Evolutionary conservation across 2,888 invertebrate species (phyloP), one percentile per base, ranked within the genome.

Genomic region (Serripes groenlandicus): DNA sequence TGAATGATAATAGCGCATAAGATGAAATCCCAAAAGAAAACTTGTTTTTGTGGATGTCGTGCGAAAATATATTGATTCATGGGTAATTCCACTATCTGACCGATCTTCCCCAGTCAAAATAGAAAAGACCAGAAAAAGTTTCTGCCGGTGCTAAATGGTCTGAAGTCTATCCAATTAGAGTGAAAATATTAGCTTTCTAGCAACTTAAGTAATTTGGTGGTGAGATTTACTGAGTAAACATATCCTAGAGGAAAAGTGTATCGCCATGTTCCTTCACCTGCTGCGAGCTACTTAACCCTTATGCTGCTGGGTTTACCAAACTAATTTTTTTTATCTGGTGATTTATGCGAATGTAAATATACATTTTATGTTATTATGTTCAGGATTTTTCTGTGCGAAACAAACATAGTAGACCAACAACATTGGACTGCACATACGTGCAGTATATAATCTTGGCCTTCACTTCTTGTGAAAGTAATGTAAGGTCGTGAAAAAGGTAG

Each of bases 241-340:
- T 76, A 73, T 81, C 75, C 77, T 58, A 32, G 37, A 54, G 78
- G 74, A 75, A 60, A 69, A 60, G 69, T 74, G 72, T 72, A 78
- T 70, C 76, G 66, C 74, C 69, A 73, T 73, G 85, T 70, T 66
- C 30, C 62, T 85, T 75, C 85, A 85, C 85, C 85, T 85, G 85
- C 85, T 81, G 81, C 70, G 73, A 76, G 71, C 66, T 66, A 75
- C 64, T 79, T 54, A 26, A 49, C 34, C 68, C 68, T 30, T 26
- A n/a, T 58, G 26, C 30, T 7, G 18, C 52, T 3, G 18, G 23
- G 18, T 3, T 42, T 42, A n/a, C n/a, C n/a, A n/a, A n/a, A n/a
- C n/a, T n/a, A n/a, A n/a, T n/a, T n/a, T n/a, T n/a, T n/a, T n/a
- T n/a, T n/a, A n/a, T n/a, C n/a, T n/a, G n/a, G n/a, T n/a, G n/a